Base-by-base conservation (phyloP, 2,888 invertebrate genomes). In the Ernsta delagoae region DNA sequence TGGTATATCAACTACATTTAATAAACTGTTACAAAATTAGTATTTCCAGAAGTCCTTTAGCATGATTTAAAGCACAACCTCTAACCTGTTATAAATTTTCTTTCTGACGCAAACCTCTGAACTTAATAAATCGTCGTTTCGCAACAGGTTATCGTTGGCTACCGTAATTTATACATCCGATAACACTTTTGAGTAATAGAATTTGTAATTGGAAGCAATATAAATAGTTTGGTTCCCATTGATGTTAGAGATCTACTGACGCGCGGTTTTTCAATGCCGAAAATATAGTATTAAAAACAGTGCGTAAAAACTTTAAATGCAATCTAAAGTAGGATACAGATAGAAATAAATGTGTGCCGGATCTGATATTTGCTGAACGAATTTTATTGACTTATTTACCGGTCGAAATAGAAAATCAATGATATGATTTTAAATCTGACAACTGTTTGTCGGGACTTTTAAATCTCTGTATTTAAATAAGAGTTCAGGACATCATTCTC, bases 161-260 rank as follows among this genome's bases (percentile, higher is more conserved):
- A 34, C 54, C 5, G 61, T 48, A 56, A 67, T 67, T 67, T 61
- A 61, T 45, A 61, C 54, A 61, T 61, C 67, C 67, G 61, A 45
- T 5, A n/a, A 36, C 43, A 12, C 36, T 67, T 54, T 59, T 59
- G 54, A 54, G 16, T n/a, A 31, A 56, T 36, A 5, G 45, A 61
- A 36, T 59, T 59, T 12, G 59, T n/a, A 12, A 53, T 56, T 61
- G 60, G 61, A 61, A 56, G 45, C 56, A 45, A 39, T 67, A 16
- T 16, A 56, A 67, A 67, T 61, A 56, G 34, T 61, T 67, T 45
- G 39, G 45, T 56, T 61, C 56, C 24, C 67, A 67, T 61, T 67
- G 67, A 67, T 67, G 43, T 39, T 1, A 39, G 34, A 24, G 31
- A 50, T 5, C n/a, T 12, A 45, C 45, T 67, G 67, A 67, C 67